Conservation (phyloP, 2,888 invertebrate species). For the Ganaspis brasiliensis region DNA sequence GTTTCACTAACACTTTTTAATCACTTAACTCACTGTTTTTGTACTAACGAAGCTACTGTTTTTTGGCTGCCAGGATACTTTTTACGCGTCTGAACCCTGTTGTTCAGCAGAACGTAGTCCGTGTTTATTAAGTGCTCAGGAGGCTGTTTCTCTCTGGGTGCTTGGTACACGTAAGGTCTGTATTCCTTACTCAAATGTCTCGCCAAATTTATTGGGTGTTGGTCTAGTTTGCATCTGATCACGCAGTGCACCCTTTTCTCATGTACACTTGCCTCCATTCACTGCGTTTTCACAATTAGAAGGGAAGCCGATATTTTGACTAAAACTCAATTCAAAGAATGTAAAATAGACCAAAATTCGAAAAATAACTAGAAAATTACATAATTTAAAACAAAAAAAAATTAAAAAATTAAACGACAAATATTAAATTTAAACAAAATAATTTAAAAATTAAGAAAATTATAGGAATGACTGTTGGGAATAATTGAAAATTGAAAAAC, state of each 20-base stretch:
- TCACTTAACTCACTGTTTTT: constrained; percentile 50
- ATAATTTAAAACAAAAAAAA: too few species aligned
- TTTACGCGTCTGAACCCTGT: constrained; percentile 85
- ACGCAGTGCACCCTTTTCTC: constrained; percentile 27
- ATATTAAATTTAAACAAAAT: too few species aligned
- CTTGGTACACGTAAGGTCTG: constrained; percentile 96
- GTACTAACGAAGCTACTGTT: constrained; percentile 68
- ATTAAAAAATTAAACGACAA: too few species aligned
- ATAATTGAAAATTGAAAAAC: too few species aligned
- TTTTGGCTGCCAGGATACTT: constrained; percentile 84
- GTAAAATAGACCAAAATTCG: too few species aligned
- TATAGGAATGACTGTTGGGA: too few species aligned
- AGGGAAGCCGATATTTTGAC: too few species aligned
- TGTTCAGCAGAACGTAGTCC: constrained; percentile 81
- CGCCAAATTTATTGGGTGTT: constrained; percentile 56
- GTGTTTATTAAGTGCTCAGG: constrained; percentile 95
- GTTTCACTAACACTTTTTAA: constrained; percentile 34
- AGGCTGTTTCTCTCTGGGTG: constrained; percentile 96
- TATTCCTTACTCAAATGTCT: constrained; percentile 73
- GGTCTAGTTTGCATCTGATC: constrained; percentile 16
- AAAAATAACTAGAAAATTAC: too few species aligned
- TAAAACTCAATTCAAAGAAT: too few species aligned
- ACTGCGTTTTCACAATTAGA: neutral
- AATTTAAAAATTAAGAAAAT: too few species aligned
- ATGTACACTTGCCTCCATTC: constrained; percentile 10